Evolutionary conservation across 2,888 invertebrate species (phyloP), one percentile per base, ranked within the genome.

Genomic region (Apamea crenata): DNA sequence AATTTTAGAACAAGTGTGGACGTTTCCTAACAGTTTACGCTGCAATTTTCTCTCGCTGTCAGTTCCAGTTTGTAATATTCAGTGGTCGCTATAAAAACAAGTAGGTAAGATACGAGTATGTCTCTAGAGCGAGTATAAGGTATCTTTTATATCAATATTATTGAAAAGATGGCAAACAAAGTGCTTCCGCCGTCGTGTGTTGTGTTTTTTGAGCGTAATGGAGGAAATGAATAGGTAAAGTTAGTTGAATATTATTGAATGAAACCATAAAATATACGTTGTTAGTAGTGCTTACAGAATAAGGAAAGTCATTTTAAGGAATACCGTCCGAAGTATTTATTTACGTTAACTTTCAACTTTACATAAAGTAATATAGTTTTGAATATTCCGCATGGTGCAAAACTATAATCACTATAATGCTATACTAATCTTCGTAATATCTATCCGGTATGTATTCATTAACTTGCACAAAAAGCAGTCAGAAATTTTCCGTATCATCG

Each of bases 81-180:
- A 18, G 71, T 36, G 25, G 18, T 12, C 32, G 70, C 36, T 56
- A 36, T n/a, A 47, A 78, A 68, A 36, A 44, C 32, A 25, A 47
- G 36, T 14, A 18, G n/a, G n/a, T 56, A 36, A 32, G 3, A 66
- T 29, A 14, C n/a, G n/a, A n/a, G n/a, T n/a, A 59, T 29, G 36
- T 50, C 21, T 63, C 50, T 63, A 40, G 4, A 56, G 63, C 65
- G 25, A 53, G 36, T 6, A 36, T 50, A 50, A 70, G 32, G 21
- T 56, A 65, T 56, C 18, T 67, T 47, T 29, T n/a, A 59, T 67
- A 40, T n/a, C 18, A 40, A 36, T 67, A 61, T 21, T 40, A 63
- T 78, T 67, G 29, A 68, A 78, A 74, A 61, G 21, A 44, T 18
- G 29, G 12, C 36, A 50, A 67, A 50, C 50, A 21, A 73, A 36